Evolutionary conservation across 1,140 invertebrate species (phyloP), one percentile per base, ranked within the genome.

Genomic region (Trichoplusia ni): DNA sequence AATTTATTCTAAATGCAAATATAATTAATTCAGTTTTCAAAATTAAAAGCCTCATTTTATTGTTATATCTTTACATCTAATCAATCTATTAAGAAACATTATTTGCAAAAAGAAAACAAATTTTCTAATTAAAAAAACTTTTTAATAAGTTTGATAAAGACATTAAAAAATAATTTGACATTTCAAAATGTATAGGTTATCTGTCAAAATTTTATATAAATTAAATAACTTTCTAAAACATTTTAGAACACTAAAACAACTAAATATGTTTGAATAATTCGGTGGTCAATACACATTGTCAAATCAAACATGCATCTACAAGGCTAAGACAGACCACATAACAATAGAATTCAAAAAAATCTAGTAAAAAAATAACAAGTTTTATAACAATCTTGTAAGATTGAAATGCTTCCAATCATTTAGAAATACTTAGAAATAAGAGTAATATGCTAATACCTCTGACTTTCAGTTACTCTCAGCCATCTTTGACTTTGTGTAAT

Each of bases 401-500:
- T 62, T 59, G 70, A 69, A 62, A 67, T 51, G 37, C 44, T 59
- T 60, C 38, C 46, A 62, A 66, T 49, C 33, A 25, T 37, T 46
- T 58, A 44, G 18, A 38, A 51, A 61, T 37, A 23, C 31, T 14
- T 60, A 25, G 27, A 18, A 9, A 42, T 23, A 23, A 53, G 60
- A 19, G 42, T 27, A 62, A 47, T 46, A 56, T 59, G 23, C 31
- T 27, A 60, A 54, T 58, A 35, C 29, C 49, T 62, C 33, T 64
- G 47, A 67, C 64, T 68, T 71, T 65, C 58, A 64, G 59, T 54
- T 47, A 67, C 46, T 69, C 69, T 58, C 83, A 82, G 85, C 83
- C 83, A 86, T 84, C 77, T 86, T 86, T 82, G 72, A 79, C 71
- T 77, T 71, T 73, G 64, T 73, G 40, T 59, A 76, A 71, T 62